A percentile compares a stretch with the other conserved stretches of the same genome.
phyloP scores from a whole-genome alignment of 2,888 invertebrate genomes.

The Clivina fossor region DNA sequence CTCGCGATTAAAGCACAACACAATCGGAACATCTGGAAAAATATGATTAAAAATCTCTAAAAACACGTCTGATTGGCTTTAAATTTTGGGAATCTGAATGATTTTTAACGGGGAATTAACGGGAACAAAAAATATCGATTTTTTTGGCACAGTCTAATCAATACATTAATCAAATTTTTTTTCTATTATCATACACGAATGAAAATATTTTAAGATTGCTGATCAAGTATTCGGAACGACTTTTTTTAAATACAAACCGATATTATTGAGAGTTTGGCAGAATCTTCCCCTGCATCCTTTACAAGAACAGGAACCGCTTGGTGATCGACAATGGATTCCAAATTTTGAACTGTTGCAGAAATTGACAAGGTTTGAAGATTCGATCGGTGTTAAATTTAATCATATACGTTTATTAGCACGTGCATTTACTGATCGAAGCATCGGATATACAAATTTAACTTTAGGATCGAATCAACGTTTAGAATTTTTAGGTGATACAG shows the following conservation, averaged over 20 bases:
- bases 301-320: slow-evolving; percentile 91
- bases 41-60: too few species aligned
- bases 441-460: slow-evolving; percentile 94
- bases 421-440: slow-evolving; percentile 94
- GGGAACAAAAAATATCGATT: too few species aligned
- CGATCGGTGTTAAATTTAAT: slow-evolving; percentile 81
- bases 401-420: slow-evolving; percentile 93
- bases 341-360: slow-evolving; percentile 84
- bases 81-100: too few species aligned
- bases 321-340: slow-evolving; percentile 91
- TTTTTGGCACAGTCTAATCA: too few species aligned
- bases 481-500: slow-evolving; percentile 97
- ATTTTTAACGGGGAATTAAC: too few species aligned
- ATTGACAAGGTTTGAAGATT: slow-evolving; percentile 85
- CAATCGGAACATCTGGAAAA: too few species aligned
- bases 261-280: slow-evolving; percentile 79
- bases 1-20: too few species aligned
- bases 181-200: too few species aligned
- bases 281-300: slow-evolving; percentile 88
- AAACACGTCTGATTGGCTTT: too few species aligned
- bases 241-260: slow-evolving; percentile 68
- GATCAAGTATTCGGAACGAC: slow-evolving; percentile 83
- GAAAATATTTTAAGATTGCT: too few species aligned
- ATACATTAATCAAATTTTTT: too few species aligned
- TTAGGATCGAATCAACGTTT: slow-evolving; percentile 96